Conservation (phyloP, 2,113 vertebrate species). For the western clawed frog (Xenopus tropicalis) region DNA sequence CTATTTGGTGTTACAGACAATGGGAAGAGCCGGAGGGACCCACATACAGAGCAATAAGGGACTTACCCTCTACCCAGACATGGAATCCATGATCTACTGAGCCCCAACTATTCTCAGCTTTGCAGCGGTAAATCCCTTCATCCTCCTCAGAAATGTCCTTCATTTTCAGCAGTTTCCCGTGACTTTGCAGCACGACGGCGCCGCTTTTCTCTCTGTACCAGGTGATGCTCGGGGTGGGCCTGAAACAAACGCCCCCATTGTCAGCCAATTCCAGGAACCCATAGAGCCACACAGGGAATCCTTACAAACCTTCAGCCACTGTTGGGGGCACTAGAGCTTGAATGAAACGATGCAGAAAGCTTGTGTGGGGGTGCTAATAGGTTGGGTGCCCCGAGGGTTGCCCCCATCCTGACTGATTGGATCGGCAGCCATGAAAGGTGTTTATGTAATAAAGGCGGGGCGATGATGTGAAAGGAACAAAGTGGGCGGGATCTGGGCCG, state of each 20-base stretch:
- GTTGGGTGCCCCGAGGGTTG: too few species aligned
- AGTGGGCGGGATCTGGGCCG: too few species aligned
- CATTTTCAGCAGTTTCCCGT: conserved; percentile 77
- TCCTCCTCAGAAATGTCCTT: conserved; percentile 68
- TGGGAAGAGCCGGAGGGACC: too few species aligned
- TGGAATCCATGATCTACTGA: conserved; percentile 70
- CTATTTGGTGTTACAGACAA: too few species aligned
- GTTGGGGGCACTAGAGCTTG: neutral
- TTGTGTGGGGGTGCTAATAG: too few species aligned
- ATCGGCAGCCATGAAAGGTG: too few species aligned
- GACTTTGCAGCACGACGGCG: conserved; percentile 66
- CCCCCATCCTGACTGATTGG: too few species aligned
- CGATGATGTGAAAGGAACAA: too few species aligned
- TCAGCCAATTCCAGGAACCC: too few species aligned
- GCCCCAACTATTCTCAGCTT: conserved; percentile 75
- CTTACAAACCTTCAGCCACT: neutral
- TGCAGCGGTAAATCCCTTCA: conserved; percentile 82
- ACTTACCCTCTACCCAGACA: conserved; percentile 81
- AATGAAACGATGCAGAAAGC: too few species aligned
- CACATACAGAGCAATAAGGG: neutral
- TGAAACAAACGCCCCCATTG: conserved; percentile 47
- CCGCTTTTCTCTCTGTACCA: conserved; percentile 71
- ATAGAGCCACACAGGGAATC: too few species aligned
- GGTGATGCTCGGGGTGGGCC: conserved; percentile 84
- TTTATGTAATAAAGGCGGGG: too few species aligned